Percentiles rank a stretch among this genome's conserved stretches.
Conservation (phyloP, 2,888 invertebrate species). For the Chironomus tentans region DNA sequence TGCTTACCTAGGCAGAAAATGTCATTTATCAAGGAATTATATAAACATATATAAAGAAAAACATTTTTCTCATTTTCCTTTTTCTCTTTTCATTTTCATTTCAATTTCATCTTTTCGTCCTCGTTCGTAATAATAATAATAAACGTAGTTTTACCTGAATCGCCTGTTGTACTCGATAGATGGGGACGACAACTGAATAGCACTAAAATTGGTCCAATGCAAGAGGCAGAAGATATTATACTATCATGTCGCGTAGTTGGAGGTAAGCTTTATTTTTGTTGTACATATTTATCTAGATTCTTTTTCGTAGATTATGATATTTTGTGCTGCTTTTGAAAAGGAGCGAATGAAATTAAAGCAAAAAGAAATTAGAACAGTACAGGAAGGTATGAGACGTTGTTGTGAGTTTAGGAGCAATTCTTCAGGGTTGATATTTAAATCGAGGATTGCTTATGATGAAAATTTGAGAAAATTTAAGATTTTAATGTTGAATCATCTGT, state of each 20-base stretch:
- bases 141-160: conserved; percentile 65
- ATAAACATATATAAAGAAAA: not conserved
- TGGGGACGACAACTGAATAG: conserved; percentile 66
- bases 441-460: too few species aligned
- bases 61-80: not conserved
- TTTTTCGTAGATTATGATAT: not conserved
- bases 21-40: not conserved
- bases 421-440: too few species aligned
- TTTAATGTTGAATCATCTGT: too few species aligned
- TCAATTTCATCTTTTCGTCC: not conserved
- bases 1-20: not conserved
- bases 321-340: not conserved
- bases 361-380: not conserved
- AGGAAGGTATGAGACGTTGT: not conserved
- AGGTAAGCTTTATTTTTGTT: conserved; percentile 45
- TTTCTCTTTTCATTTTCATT: not conserved
- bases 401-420: not conserved
- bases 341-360: too few species aligned
- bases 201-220: conserved; percentile 62
- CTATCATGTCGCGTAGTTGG: conserved; percentile 71
- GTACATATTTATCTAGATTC: not conserved
- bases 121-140: not conserved
- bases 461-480: too few species aligned
- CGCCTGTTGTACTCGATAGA: conserved; percentile 65
- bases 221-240: conserved; percentile 66